These are phyloP conservation scores for Cantharis rustica DNA, from an alignment of 2,888 invertebrate genomes.

Conservation along the genomic window DNA sequence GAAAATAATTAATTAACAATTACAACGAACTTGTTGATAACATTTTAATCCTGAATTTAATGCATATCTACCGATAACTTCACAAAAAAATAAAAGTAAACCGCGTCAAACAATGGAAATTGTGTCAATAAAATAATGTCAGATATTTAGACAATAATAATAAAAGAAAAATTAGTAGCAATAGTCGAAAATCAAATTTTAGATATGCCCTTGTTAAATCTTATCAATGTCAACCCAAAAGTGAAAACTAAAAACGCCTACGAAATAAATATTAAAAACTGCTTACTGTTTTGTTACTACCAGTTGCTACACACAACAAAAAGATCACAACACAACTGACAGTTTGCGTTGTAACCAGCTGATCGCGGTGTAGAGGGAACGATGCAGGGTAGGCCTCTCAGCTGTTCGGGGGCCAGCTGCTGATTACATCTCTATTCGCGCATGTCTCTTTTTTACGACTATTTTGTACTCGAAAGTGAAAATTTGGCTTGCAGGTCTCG, in stretches of 20 bases:
- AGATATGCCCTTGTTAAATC: slow-evolving; percentile 9
- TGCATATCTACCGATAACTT: not conserved
- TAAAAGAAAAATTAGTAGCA: too few species aligned
- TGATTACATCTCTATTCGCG: slow-evolving; percentile 25
- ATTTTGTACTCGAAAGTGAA: not conserved
- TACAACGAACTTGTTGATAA: not conserved
- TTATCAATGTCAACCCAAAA: slow-evolving; percentile 12
- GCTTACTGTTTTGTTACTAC: slow-evolving; percentile 32
- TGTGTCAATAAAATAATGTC: not conserved
- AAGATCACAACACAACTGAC: slow-evolving; percentile 46
- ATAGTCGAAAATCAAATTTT: not conserved
- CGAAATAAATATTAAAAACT: slow-evolving; percentile 1
- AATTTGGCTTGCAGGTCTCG: not conserved
- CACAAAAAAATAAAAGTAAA: not conserved
- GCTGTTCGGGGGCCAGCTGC: slow-evolving; percentile 44
- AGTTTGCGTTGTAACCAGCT: slow-evolving; percentile 42
- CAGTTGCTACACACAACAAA: slow-evolving; percentile 36
- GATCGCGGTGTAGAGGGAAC: slow-evolving; percentile 36
- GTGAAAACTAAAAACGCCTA: slow-evolving; percentile 8
- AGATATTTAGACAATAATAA: not conserved
- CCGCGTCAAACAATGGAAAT: not conserved
- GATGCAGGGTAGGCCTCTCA: slow-evolving; percentile 35
- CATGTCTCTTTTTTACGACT: slow-evolving; percentile 7
- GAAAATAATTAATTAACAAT: not conserved
- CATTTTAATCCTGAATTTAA: not conserved